Evolutionary conservation across 2,888 invertebrate genomes (phyloP).

Genomic region (Metellina segmentata): DNA sequence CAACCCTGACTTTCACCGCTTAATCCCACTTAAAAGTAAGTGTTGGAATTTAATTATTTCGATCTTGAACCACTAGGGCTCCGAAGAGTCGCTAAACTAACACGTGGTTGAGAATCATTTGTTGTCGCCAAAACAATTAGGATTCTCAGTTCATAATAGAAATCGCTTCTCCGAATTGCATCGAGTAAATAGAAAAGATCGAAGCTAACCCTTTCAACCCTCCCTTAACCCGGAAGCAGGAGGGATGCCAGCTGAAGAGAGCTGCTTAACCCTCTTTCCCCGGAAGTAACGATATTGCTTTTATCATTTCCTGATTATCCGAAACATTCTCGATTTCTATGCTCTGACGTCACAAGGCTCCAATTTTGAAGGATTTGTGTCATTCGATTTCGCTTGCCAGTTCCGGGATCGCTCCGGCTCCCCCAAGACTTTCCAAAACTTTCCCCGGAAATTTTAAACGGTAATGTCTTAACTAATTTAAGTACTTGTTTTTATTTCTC

Average conservation of each 20-base stretch:
- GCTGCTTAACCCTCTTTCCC: constrained; percentile 34
- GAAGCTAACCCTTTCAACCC: constrained; percentile 13
- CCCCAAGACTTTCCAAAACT: no score
- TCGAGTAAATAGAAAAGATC: constrained; percentile 35
- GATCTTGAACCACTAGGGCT: constrained; percentile 4
- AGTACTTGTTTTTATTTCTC: no score
- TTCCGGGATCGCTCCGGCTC: no score
- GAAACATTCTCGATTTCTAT: not conserved
- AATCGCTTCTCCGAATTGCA: constrained; percentile 32
- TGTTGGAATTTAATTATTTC: not conserved
- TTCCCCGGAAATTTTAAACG: no score
- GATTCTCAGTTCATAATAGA: constrained; percentile 31
- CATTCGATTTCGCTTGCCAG: not conserved
- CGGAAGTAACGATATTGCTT: constrained; percentile 57
- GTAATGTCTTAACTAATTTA: no score
- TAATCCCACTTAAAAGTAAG: not conserved
- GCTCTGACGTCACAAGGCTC: constrained; percentile 32
- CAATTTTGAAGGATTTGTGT: constrained; percentile 24
- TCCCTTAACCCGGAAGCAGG: constrained; percentile 54
- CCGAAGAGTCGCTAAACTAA: not conserved
- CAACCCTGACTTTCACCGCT: not conserved
- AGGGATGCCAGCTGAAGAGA: constrained; percentile 32
- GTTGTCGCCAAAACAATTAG: constrained; percentile 15
- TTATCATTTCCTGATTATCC: constrained; percentile 62
- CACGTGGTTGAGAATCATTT: constrained; percentile 29